phyloP scores from a whole-genome alignment of 2,888 invertebrate genomes.

The Daptonema setosum region DNA sequence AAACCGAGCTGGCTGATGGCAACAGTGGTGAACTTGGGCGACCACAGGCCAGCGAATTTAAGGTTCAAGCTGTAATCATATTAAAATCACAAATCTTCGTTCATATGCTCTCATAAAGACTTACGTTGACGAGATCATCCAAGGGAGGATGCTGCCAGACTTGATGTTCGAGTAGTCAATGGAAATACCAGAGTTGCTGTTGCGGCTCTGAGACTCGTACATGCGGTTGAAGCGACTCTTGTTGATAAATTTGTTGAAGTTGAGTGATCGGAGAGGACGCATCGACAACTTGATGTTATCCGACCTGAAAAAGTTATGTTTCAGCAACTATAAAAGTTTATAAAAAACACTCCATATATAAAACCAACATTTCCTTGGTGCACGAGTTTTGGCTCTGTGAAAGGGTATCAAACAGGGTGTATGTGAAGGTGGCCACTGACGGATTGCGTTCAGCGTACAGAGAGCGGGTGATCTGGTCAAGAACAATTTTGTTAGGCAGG shows the following conservation, averaged over 20 bases:
- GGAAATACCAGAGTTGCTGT: slow-evolving; percentile 11
- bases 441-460: slow-evolving; percentile 14
- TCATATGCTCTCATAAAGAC: not conserved
- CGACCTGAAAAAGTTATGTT: slow-evolving; percentile 2
- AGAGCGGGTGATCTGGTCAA: slow-evolving; percentile 15
- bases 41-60: slow-evolving; percentile 16
- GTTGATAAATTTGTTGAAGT: slow-evolving; percentile 5
- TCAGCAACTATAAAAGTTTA: not conserved
- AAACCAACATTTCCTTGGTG: slow-evolving; percentile 10
- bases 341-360: slow-evolving; percentile 1
- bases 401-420: slow-evolving; percentile 13
- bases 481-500: slow-evolving; percentile 13
- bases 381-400: slow-evolving; percentile 15
- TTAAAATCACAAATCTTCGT: not conserved
- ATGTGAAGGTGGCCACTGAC: slow-evolving; percentile 18
- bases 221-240: slow-evolving; percentile 11
- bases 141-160: slow-evolving; percentile 9
- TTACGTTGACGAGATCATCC: slow-evolving; percentile 7
- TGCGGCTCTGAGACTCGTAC: not conserved
- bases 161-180: slow-evolving; percentile 14
- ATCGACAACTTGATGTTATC: slow-evolving; percentile 10
- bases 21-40: slow-evolving; percentile 12
- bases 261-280: slow-evolving; percentile 9
- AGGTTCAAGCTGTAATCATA: slow-evolving; percentile 12
- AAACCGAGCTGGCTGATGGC: slow-evolving; percentile 6